Conservation (phyloP, 2,888 invertebrate species). For the Acrobasis consociella region DNA sequence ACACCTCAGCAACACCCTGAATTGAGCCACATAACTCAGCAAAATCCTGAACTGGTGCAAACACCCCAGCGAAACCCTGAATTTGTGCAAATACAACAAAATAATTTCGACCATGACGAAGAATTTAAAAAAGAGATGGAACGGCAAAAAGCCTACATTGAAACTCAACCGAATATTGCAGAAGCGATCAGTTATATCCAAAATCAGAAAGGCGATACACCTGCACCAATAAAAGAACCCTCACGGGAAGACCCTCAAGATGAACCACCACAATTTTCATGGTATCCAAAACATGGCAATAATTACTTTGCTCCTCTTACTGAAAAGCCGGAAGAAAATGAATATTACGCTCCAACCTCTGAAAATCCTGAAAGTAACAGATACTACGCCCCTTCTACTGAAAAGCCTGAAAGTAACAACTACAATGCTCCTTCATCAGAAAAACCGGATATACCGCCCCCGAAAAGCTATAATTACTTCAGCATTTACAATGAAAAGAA, state of each 20-base stretch:
- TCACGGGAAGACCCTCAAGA: slow-evolving; percentile 24
- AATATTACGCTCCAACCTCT: slow-evolving; percentile 5
- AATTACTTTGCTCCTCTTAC: slow-evolving; percentile 6
- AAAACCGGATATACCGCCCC: neutral
- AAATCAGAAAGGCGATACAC: slow-evolving; percentile 17
- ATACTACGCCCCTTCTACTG: neutral
- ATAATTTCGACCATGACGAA: slow-evolving; percentile 18
- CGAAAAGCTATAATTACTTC: slow-evolving; percentile 30
- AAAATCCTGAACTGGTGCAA: slow-evolving; percentile 30
- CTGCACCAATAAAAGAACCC: slow-evolving; percentile 27
- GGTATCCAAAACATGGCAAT: slow-evolving; percentile 9
- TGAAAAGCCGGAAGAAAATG: slow-evolving; percentile 10
- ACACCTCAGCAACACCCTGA: slow-evolving; percentile 29
- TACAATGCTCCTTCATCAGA: neutral
- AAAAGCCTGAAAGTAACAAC: slow-evolving; percentile 13
- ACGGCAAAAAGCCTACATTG: slow-evolving; percentile 24
- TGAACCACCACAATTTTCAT: slow-evolving; percentile 17
- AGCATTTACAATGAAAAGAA: slow-evolving; percentile 27
- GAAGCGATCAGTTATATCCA: slow-evolving; percentile 20
- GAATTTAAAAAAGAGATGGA: slow-evolving; percentile 27
- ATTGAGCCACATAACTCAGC: slow-evolving; percentile 29
- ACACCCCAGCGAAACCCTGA: slow-evolving; percentile 25
- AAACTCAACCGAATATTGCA: slow-evolving; percentile 16
- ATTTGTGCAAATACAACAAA: slow-evolving; percentile 26
- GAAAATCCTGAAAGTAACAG: slow-evolving; percentile 13